Conservation (phyloP, 2,888 invertebrate genomes). For the Machimus rusticus region DNA sequence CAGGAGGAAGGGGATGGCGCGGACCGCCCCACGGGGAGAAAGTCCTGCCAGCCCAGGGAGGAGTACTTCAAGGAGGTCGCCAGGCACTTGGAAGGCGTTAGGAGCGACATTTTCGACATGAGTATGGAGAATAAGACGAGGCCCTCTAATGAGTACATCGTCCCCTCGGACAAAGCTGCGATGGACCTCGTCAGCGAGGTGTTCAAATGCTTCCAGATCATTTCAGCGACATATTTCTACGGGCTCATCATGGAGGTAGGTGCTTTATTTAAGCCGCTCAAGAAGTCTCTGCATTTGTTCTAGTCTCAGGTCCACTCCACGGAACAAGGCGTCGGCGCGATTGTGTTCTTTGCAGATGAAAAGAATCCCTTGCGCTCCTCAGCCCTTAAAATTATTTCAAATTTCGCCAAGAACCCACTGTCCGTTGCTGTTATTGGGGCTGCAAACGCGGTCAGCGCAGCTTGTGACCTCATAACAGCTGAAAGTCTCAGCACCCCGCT, state of each 20-base stretch:
- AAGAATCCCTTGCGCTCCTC: conserved; percentile 56
- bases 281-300: neutral
- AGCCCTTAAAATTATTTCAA: conserved; percentile 59
- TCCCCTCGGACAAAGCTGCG: conserved; percentile 55
- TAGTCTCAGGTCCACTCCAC: conserved; percentile 6
- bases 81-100: conserved; percentile 59
- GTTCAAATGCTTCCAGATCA: conserved; percentile 56
- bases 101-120: conserved; percentile 60
- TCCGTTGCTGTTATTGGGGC: conserved; percentile 56
- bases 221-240: conserved; percentile 56
- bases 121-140: conserved; percentile 56
- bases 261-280: neutral
- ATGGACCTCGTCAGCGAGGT: conserved; percentile 58
- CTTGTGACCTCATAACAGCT: conserved; percentile 57
- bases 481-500: conserved; percentile 51
- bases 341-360: conserved; percentile 58
- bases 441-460: conserved; percentile 59
- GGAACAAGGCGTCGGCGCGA: conserved; percentile 54
- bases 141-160: conserved; percentile 52
- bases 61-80: conserved; percentile 62
- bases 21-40: conserved; percentile 54
- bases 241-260: conserved; percentile 55
- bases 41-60: conserved; percentile 59
- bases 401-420: conserved; percentile 57
- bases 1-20: neutral